Percentiles rank a stretch among this genome's conserved stretches.
phyloP scores from a whole-genome alignment of 2,113 vertebrate genomes.

The Clarias gariepinus region DNA sequence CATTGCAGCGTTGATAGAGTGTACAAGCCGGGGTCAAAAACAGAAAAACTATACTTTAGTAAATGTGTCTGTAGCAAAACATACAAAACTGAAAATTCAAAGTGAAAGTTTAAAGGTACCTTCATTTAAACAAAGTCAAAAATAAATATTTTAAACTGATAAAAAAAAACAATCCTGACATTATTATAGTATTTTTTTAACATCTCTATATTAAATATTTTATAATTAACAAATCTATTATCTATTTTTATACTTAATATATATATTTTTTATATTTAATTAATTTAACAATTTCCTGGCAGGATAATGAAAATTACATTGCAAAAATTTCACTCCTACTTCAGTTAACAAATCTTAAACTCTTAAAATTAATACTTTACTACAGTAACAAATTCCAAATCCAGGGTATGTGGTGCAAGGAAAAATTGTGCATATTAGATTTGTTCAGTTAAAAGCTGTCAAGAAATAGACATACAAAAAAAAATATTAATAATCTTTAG shows the following conservation, averaged over 20 bases:
- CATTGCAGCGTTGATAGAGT: background rate
- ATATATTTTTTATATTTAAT: background rate
- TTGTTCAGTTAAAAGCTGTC: background rate
- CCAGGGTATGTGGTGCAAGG: background rate
- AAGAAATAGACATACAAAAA: background rate
- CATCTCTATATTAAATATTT: background rate
- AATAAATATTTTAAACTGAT: background rate
- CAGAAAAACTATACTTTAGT: background rate
- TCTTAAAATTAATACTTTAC: background rate
- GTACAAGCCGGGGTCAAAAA: background rate
- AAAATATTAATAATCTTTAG: background rate
- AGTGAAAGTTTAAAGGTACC: background rate
- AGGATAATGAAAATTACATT: background rate
- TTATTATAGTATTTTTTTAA: background rate
- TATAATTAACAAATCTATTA: background rate
- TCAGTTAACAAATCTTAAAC: background rate
- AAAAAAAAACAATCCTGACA: background rate
- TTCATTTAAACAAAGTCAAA: background rate
- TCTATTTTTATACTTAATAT: background rate
- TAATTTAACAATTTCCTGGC: background rate
- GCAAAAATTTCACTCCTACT: background rate
- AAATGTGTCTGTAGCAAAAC: background rate
- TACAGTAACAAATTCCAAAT: no score
- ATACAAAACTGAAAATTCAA: no score
- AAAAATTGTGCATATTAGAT: background rate